phyloP scores from a whole-genome alignment of 1,140 invertebrate genomes.

The Meteorus sp. region DNA sequence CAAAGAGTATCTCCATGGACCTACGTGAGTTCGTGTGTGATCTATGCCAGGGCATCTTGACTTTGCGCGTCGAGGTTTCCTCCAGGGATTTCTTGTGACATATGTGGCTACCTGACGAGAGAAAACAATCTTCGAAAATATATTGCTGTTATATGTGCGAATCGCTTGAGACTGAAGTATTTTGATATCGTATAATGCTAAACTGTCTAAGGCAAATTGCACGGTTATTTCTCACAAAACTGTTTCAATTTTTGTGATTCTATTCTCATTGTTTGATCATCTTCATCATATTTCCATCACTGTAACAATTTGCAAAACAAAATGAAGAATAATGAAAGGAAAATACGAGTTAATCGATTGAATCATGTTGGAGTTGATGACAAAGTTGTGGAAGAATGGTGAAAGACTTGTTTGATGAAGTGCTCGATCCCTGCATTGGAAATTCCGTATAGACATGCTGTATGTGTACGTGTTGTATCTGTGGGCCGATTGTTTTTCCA shows the following conservation, averaged over 20 bases:
- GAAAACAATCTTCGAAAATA: conserved; percentile 61
- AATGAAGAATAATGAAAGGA: too few species aligned
- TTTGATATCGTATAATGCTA: neutral
- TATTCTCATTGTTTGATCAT: too few species aligned
- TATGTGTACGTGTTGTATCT: neutral
- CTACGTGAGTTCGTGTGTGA: neutral
- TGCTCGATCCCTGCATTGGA: too few species aligned
- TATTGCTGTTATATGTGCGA: conserved; percentile 42
- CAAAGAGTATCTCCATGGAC: neutral
- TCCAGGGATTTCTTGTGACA: conserved; percentile 51
- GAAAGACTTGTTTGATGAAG: too few species aligned
- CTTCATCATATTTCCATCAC: too few species aligned
- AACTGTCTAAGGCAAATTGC: too few species aligned
- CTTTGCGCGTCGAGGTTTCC: neutral
- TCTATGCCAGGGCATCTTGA: conserved; percentile 1
- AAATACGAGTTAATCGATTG: too few species aligned
- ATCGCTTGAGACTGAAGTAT: neutral
- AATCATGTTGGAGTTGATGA: too few species aligned
- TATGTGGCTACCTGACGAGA: conserved; percentile 61
- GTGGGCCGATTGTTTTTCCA: conserved; percentile 36
- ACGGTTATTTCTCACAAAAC: too few species aligned
- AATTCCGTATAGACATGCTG: neutral
- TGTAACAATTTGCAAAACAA: too few species aligned
- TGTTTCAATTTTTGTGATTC: too few species aligned
- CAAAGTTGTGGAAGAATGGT: too few species aligned